These are phyloP conservation scores for Nineta flava DNA, from an alignment of 2,888 invertebrate genomes.

Conservation along the genomic window DNA sequence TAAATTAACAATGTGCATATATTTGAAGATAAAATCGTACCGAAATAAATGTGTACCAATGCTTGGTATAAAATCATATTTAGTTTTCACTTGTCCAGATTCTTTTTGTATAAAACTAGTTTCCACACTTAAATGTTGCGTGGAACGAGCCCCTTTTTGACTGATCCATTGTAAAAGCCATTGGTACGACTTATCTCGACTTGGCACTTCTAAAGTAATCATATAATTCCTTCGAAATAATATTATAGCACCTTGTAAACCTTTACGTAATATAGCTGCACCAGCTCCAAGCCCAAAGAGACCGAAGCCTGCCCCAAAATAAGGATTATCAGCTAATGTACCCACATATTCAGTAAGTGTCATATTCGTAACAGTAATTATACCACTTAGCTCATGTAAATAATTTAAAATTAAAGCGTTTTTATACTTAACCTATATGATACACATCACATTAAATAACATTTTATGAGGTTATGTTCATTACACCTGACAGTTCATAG, in stretches of 20 bases:
- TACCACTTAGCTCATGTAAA: no score
- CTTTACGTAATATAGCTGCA: slow-evolving; percentile 72
- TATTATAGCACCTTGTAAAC: slow-evolving; percentile 55
- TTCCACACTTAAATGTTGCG: slow-evolving; percentile 92
- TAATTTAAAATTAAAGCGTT: no score
- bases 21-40: slow-evolving; percentile 28
- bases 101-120: slow-evolving; percentile 86
- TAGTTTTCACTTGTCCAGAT: slow-evolving; percentile 77
- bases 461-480: no score
- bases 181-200: slow-evolving; percentile 90
- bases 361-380: slow-evolving; percentile 29
- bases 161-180: slow-evolving; percentile 97
- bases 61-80: slow-evolving; percentile 91
- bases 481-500: no score
- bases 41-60: slow-evolving; percentile 84
- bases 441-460: no score
- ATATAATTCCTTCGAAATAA: slow-evolving; percentile 76
- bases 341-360: slow-evolving; percentile 51
- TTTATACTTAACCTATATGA: no score
- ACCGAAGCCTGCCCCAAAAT: slow-evolving; percentile 95
- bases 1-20: slow-evolving; percentile 3
- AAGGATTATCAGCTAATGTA: slow-evolving; percentile 78
- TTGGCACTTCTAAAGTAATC: slow-evolving; percentile 93
- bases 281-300: slow-evolving; percentile 87
- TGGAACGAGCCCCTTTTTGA: slow-evolving; percentile 65